A percentile compares a stretch with the other conserved stretches of the same genome.
These are phyloP conservation scores for Drosophila barbarae DNA, from an alignment of 2,888 invertebrate species.

Conservation along the genomic window DNA sequence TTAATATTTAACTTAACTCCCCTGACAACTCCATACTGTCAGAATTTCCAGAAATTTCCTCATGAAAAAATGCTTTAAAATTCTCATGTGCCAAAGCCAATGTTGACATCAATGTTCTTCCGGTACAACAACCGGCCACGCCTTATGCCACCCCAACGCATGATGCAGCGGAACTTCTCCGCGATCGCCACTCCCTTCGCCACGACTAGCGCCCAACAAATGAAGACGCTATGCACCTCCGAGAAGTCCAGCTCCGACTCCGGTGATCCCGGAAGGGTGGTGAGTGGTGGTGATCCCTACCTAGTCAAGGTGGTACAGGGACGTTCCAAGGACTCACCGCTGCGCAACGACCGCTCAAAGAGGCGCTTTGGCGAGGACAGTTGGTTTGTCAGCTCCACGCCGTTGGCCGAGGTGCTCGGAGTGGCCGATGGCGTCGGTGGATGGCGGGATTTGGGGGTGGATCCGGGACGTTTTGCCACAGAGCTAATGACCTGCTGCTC, in stretches of 20 bases:
- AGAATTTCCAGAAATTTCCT: not conserved
- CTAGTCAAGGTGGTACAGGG: constrained; percentile 59
- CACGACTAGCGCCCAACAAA: not conserved
- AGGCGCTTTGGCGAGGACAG: constrained; percentile 61
- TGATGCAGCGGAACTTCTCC: not conserved
- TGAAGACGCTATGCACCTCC: too few relatives aligned
- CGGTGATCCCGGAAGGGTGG: not conserved
- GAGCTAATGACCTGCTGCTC: constrained; percentile 96
- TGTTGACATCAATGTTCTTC: not conserved
- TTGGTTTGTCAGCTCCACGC: constrained; percentile 54
- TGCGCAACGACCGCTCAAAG: not conserved
- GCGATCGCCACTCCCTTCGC: too few relatives aligned
- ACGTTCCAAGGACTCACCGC: constrained; percentile 27
- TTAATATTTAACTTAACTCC: not conserved
- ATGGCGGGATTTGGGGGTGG: constrained; percentile 97
- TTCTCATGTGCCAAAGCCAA: not conserved
- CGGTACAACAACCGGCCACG: not conserved
- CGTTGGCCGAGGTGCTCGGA: constrained; percentile 81
- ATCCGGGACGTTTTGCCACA: constrained; percentile 95
- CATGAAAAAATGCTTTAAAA: not conserved
- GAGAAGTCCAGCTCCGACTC: too few relatives aligned
- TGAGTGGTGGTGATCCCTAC: constrained; percentile 28
- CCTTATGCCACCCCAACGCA: not conserved
- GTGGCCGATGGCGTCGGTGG: constrained; percentile 99
- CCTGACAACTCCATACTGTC: too few relatives aligned